These are phyloP conservation scores for Tortrix viridana DNA, from an alignment of 2,888 invertebrate genomes.

Conservation along the genomic window DNA sequence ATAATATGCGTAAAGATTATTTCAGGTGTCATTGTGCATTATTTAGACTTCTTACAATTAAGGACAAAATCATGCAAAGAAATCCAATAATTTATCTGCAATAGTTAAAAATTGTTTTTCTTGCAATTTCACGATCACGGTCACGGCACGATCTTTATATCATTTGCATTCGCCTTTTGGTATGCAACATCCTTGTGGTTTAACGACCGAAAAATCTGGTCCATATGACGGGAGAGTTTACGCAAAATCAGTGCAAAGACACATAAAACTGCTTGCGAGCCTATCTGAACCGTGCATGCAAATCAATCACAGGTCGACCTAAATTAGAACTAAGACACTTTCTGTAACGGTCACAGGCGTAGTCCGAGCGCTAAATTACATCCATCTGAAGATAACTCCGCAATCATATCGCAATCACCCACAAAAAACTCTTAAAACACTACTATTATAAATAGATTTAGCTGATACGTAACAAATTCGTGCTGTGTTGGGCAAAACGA, in stretches of 20 bases:
- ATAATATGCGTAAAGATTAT: too few species aligned
- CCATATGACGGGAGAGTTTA: slow-evolving; percentile 51
- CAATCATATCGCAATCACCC: slow-evolving; percentile 70
- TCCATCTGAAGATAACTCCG: slow-evolving; percentile 62
- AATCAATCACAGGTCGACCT: slow-evolving; percentile 78
- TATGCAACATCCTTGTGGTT: slow-evolving; percentile 52
- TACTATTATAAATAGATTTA: slow-evolving; percentile 80
- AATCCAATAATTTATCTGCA: too few species aligned
- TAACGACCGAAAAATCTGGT: slow-evolving; percentile 56
- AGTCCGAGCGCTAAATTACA: slow-evolving; percentile 69
- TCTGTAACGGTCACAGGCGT: slow-evolving; percentile 58
- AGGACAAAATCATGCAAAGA: too few species aligned
- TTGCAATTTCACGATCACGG: too few species aligned
- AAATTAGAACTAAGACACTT: slow-evolving; percentile 67
- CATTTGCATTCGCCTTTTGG: slow-evolving; percentile 42
- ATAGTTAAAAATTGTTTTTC: too few species aligned
- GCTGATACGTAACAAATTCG: slow-evolving; percentile 56
- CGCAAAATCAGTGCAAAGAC: slow-evolving; percentile 65
- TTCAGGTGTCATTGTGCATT: too few species aligned
- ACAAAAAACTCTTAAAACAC: slow-evolving; percentile 61
- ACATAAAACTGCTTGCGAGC: slow-evolving; percentile 63
- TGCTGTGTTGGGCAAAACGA: slow-evolving; percentile 52
- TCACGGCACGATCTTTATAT: slow-evolving; percentile 2
- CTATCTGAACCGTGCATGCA: slow-evolving; percentile 68
- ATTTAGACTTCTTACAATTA: too few species aligned